A percentile compares a stretch with the other conserved stretches of the same genome.
These are phyloP conservation scores for Typhlomys cinereus DNA, from an alignment of 2,113 vertebrate genomes.

Conservation along the genomic window DNA sequence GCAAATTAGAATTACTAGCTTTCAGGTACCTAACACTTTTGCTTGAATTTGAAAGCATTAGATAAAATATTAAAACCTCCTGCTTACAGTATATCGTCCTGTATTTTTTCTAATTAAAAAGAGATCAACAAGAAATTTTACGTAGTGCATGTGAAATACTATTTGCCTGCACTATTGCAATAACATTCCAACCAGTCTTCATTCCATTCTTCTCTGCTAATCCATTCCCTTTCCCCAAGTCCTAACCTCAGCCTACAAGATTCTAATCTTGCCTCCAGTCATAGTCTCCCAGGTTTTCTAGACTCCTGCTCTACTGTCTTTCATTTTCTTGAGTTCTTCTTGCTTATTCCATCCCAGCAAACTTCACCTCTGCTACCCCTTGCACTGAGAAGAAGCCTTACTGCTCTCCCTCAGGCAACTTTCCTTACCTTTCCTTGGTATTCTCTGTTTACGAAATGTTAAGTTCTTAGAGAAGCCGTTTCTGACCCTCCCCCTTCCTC, in stretches of 20 bases:
- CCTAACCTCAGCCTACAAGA: background rate
- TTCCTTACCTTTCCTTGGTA: background rate
- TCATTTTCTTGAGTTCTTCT: background rate
- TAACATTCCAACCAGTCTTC: background rate
- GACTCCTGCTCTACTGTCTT: background rate
- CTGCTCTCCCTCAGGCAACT: background rate
- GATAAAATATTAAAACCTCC: slow-evolving; percentile 37
- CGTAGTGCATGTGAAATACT: background rate
- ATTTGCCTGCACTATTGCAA: background rate
- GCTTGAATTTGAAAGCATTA: slow-evolving; percentile 34
- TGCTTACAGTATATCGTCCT: background rate
- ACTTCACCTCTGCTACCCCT: background rate
- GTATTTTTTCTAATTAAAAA: slow-evolving; percentile 32
- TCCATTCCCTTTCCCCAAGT: background rate
- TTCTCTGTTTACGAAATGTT: background rate
- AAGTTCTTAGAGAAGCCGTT: slow-evolving; percentile 8
- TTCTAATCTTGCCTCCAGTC: background rate
- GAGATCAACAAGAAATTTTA: slow-evolving; percentile 12
- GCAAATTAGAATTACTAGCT: background rate
- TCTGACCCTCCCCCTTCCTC: background rate
- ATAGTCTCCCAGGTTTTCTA: background rate
- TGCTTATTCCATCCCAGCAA: background rate
- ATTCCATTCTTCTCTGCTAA: background rate
- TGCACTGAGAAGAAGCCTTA: slow-evolving; percentile 5
- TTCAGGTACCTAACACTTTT: slow-evolving; percentile 24